phyloP scores from a whole-genome alignment of 2,113 vertebrate genomes.

The Anguilla japonica region DNA sequence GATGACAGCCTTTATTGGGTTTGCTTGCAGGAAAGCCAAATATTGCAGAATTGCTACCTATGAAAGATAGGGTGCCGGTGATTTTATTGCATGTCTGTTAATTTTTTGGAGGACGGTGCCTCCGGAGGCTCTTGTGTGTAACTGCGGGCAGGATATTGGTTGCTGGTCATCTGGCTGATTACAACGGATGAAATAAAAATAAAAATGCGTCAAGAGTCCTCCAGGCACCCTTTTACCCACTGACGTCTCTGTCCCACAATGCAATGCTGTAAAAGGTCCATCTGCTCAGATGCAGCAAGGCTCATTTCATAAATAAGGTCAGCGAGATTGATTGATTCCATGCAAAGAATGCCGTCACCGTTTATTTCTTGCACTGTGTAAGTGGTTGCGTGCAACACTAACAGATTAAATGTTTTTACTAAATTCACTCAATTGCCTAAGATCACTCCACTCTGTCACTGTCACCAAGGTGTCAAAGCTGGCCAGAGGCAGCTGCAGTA shows the following conservation, averaged over 20 bases:
- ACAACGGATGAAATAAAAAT: constrained; percentile 37
- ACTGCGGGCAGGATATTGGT: background rate
- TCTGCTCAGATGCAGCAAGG: background rate
- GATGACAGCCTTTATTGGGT: constrained; percentile 51
- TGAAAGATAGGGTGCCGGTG: background rate
- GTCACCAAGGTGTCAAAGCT: no score
- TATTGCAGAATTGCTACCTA: background rate
- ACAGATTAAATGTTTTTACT: no score
- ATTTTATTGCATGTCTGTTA: background rate
- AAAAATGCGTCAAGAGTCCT: constrained; percentile 52
- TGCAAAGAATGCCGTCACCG: background rate
- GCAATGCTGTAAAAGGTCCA: background rate
- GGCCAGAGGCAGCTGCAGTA: no score
- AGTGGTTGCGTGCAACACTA: background rate
- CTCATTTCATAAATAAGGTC: background rate
- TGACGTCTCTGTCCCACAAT: background rate
- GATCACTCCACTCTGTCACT: no score
- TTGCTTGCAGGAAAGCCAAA: constrained; percentile 23
- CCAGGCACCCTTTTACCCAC: constrained; percentile 34
- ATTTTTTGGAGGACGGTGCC: background rate
- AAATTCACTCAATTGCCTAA: no score
- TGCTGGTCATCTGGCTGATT: constrained; percentile 54
- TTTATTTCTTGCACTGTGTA: background rate
- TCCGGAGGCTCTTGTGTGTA: background rate
- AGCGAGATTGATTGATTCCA: background rate